These are phyloP conservation scores for Abrostola triplasia DNA, from an alignment of 2,888 invertebrate species.

Conservation along the genomic window DNA sequence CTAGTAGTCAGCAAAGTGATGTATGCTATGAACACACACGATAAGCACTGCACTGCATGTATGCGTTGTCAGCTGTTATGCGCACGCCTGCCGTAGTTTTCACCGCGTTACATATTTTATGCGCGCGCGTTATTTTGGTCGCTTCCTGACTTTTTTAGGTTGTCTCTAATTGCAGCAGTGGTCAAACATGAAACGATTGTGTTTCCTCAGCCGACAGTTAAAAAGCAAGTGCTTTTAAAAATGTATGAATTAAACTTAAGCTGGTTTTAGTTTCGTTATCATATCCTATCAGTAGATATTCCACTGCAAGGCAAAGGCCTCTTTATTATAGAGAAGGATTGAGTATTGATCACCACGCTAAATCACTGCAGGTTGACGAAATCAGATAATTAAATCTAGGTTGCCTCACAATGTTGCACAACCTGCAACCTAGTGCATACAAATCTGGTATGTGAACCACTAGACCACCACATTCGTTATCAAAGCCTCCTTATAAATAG, in stretches of 20 bases:
- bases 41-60: neutral
- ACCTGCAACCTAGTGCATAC: no score
- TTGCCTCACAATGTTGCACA: no score
- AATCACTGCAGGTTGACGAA: no score
- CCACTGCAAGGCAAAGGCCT: no score
- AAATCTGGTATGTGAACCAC: no score
- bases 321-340: no score
- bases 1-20: neutral
- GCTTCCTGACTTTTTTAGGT: slow-evolving; percentile 53
- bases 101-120: slow-evolving; percentile 34
- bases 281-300: no score
- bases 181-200: slow-evolving; percentile 37
- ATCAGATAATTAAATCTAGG: no score
- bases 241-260: neutral
- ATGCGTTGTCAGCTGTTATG: slow-evolving; percentile 19
- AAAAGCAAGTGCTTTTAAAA: neutral
- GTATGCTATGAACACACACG: neutral
- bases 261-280: no score
- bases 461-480: no score
- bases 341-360: no score
- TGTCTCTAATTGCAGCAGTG: slow-evolving; percentile 41
- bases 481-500: no score
- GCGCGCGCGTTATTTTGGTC: slow-evolving; percentile 37
- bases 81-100: slow-evolving; percentile 33
- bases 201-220: slow-evolving; percentile 20